phyloP scores from a whole-genome alignment of 2,797 vertebrate species.

The Falco rusticolus region DNA sequence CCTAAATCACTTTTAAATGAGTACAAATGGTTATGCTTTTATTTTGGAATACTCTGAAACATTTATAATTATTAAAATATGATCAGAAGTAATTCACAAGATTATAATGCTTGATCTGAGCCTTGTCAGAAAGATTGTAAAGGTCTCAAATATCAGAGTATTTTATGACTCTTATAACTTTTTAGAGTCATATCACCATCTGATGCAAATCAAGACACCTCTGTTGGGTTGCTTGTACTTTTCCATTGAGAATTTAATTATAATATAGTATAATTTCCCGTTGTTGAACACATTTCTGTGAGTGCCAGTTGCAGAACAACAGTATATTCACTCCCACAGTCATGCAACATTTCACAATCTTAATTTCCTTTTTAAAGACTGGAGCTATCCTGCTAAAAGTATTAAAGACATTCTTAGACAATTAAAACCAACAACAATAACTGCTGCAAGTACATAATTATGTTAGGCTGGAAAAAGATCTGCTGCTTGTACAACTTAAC shows the following conservation, averaged over 20 bases:
- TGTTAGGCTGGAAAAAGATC: background rate
- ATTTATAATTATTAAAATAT: background rate
- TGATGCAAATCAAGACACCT: background rate
- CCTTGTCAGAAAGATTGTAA: background rate
- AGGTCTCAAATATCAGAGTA: background rate
- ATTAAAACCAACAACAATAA: background rate
- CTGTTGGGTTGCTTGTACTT: background rate
- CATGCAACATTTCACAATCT: background rate
- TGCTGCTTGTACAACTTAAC: background rate
- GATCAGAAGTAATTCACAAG: background rate
- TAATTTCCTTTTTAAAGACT: background rate
- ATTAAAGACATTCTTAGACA: background rate
- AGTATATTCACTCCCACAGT: background rate
- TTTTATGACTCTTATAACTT: background rate
- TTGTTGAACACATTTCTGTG: background rate
- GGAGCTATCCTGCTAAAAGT: background rate
- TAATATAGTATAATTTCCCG: background rate
- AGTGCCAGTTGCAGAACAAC: background rate
- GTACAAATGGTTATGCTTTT: background rate
- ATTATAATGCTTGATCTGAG: background rate
- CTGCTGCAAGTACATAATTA: background rate
- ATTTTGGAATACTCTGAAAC: background rate
- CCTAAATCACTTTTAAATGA: background rate
- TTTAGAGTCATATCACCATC: background rate
- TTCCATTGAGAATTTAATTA: background rate